A percentile compares a stretch with the other conserved stretches of the same genome.
phyloP scores from a whole-genome alignment of 1,140 invertebrate species.

The Philotrypesis tridentata region DNA sequence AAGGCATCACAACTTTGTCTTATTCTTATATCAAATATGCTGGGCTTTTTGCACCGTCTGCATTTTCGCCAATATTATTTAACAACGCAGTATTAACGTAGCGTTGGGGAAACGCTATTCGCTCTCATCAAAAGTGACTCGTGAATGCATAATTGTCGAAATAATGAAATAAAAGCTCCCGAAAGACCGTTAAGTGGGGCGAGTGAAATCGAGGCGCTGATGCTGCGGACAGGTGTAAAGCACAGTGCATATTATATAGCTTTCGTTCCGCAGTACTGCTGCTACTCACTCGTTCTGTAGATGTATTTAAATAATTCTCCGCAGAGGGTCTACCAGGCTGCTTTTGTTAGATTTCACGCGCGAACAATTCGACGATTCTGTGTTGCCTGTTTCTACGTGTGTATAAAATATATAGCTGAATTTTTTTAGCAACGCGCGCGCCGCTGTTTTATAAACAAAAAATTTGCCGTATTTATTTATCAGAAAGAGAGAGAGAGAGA shows the following conservation, averaged over 20 bases:
- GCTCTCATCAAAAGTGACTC: not conserved
- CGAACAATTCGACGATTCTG: not conserved
- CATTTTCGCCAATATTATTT: too few species aligned
- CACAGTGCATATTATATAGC: constrained; percentile 3
- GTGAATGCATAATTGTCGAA: not conserved
- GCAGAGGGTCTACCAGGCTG: too few species aligned
- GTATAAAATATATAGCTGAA: too few species aligned
- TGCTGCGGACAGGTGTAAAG: not conserved
- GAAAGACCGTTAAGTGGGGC: not conserved
- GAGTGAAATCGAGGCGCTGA: not conserved
- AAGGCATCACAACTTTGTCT: too few species aligned
- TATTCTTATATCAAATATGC: too few species aligned
- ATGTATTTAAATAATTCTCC: constrained; percentile 5
- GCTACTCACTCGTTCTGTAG: not conserved
- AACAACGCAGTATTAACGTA: too few species aligned
- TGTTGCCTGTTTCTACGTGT: not conserved
- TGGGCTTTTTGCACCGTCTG: too few species aligned
- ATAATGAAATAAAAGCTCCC: not conserved
- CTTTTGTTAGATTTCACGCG: not conserved
- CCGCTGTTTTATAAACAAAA: too few species aligned
- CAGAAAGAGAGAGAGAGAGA: too few species aligned
- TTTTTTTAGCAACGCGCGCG: too few species aligned
- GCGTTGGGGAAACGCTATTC: too few species aligned
- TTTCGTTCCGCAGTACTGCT: not conserved
- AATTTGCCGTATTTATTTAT: too few species aligned